Base-by-base conservation (phyloP, 2,113 vertebrate species). In the Nothoprocta pentlandii region DNA sequence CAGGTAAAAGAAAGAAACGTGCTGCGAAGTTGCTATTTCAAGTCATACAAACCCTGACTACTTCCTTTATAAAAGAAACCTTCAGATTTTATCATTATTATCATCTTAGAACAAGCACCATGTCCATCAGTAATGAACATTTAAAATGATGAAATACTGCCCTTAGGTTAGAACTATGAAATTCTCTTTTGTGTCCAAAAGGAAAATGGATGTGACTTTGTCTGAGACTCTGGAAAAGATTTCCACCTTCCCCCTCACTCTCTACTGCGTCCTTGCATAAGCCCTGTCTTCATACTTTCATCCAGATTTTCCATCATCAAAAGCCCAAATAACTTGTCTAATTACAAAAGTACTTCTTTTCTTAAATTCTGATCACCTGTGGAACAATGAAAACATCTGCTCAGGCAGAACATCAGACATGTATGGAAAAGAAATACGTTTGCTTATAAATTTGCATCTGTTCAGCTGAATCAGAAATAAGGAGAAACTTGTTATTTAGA, bases 1-100 rank as follows among this genome's bases (percentile, higher is more conserved):
- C 47, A 89, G 77, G 90, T 58, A 44, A 96, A 46, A 89, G n/a
- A 90, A 69, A 94, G 54, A 23, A 77, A 12, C 86, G 16, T 21
- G 63, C 47, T 62, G 58, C 85, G 39, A 32, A 62, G 26, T 36
- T 93, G 42, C 34, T 56, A 32, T 25, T 75, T 58, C 77, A 76
- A 39, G 32, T 22, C 73, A 89, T 13, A 59, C 25, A 80, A 56
- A 92, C 20, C 28, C 69, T 28, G 8, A 92, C 75, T 69, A 53
- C 44, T 73, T 30, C 62, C 44, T 73, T 76, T 85, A 36, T 59
- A 82, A 80, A 42, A 53, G 71, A 79, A 76, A 23, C 8, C 4
- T 32, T 54, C 42, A 92, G 25, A 14, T 92, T 83, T 78, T 85
- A 56, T 28, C 22, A 39, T 28, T 59, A 34, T 42, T 30, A 75